These are phyloP conservation scores for Sitodiplosis mosellana DNA, from an alignment of 1,140 invertebrate species.

Conservation along the genomic window DNA sequence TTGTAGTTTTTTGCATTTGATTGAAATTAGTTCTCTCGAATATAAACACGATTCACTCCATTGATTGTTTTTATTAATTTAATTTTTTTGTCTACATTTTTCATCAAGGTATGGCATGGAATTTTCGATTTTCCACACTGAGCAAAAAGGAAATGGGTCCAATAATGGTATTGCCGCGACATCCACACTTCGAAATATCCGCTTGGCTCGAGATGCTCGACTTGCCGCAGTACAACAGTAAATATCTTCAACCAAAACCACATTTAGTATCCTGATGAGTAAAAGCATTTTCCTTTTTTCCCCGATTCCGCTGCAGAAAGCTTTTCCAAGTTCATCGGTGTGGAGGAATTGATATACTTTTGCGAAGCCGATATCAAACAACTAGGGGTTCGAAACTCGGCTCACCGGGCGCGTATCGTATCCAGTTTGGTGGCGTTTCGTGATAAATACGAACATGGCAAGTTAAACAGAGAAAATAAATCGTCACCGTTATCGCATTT, in stretches of 20 bases:
- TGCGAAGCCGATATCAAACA: constrained; percentile 37
- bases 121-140: constrained; percentile 17
- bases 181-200: constrained; percentile 10
- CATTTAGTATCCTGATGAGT: no score
- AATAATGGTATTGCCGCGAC: constrained; percentile 10
- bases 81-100: neutral
- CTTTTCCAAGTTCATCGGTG: constrained; percentile 28
- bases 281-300: neutral
- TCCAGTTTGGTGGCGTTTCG: constrained; percentile 40
- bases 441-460: constrained; percentile 25
- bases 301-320: constrained; percentile 7
- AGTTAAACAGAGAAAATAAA: constrained; percentile 1
- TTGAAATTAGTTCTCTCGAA: no score
- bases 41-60: neutral
- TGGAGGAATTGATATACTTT: constrained; percentile 36
- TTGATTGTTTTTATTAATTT: neutral
- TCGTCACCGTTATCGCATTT: neutral
- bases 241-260: neutral
- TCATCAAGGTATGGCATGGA: constrained; percentile 24
- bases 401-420: constrained; percentile 39
- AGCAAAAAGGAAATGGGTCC: constrained; percentile 8
- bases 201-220: constrained; percentile 19
- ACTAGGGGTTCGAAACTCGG: constrained; percentile 37
- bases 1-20: no score
- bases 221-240: constrained; percentile 19